Percentiles rank a stretch among this genome's conserved stretches.
These are phyloP conservation scores for Nixonia krombeini DNA, from an alignment of 1,140 invertebrate genomes.

Conservation along the genomic window DNA sequence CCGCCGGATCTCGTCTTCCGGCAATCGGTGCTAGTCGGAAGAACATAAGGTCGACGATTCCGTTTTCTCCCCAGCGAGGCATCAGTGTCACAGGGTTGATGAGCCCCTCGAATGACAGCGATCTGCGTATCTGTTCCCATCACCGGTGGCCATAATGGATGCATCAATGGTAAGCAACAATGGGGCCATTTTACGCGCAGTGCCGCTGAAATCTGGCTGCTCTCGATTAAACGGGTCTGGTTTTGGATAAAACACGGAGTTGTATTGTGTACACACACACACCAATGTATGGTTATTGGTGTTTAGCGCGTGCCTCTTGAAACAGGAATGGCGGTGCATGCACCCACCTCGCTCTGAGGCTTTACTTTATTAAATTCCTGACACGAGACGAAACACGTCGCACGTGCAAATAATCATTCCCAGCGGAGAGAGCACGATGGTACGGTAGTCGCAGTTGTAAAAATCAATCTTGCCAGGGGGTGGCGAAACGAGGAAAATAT, in stretches of 20 bases:
- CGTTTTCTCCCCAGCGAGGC: conserved; percentile 43
- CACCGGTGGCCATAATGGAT: conserved; percentile 66
- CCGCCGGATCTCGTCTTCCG: too few species aligned
- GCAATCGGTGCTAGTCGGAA: too few species aligned
- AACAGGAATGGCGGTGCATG: conserved; percentile 32
- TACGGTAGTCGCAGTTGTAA: conserved; percentile 19
- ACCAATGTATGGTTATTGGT: conserved; percentile 5
- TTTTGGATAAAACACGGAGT: conserved; percentile 16
- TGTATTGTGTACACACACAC: conserved; percentile 7
- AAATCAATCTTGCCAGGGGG: conserved; percentile 3
- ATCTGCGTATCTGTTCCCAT: conserved; percentile 70
- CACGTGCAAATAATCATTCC: conserved; percentile 71
- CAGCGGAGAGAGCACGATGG: conserved; percentile 30
- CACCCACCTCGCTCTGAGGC: conserved; percentile 21
- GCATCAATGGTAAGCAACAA: conserved; percentile 64
- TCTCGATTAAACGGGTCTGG: conserved; percentile 37
- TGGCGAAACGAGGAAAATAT: too few species aligned
- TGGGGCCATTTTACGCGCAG: conserved; percentile 59
- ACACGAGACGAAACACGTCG: conserved; percentile 58
- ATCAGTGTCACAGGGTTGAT: conserved; percentile 67
- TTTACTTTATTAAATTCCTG: conserved; percentile 72
- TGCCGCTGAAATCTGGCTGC: too few species aligned
- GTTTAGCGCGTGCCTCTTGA: conserved; percentile 25
- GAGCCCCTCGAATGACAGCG: conserved; percentile 69
- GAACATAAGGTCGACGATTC: conserved; percentile 33